Percentiles rank a stretch among this genome's conserved stretches.
Evolutionary conservation across 2,797 vertebrate genomes (phyloP).

Genomic region (Aotus griseimembra): DNA sequence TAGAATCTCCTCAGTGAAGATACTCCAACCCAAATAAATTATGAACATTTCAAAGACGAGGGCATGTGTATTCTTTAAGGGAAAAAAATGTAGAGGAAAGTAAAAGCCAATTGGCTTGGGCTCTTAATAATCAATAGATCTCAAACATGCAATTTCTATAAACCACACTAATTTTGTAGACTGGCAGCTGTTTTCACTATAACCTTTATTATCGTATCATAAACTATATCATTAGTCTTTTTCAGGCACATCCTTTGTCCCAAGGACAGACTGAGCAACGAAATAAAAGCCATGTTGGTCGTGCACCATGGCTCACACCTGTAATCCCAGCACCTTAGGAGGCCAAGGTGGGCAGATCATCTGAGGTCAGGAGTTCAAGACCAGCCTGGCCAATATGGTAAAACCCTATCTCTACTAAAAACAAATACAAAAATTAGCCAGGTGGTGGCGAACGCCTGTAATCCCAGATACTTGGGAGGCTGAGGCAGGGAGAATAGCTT

Average conservation of each 20-base stretch:
- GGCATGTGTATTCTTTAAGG: neutral
- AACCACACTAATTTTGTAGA: neutral
- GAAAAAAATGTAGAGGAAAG: neutral
- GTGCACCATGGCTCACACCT: neutral
- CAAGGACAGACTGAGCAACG: neutral
- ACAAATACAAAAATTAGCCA: neutral
- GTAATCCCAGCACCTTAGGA: neutral
- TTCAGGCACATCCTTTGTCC: neutral
- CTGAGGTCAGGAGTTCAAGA: neutral
- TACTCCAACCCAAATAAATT: neutral
- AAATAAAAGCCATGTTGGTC: neutral
- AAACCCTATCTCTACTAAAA: neutral
- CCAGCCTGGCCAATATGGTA: neutral
- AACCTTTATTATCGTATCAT: neutral
- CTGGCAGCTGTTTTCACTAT: neutral
- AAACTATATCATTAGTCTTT: neutral
- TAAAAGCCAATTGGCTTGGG: neutral
- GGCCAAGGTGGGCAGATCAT: neutral
- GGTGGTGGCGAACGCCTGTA: neutral
- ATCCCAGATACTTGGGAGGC: neutral
- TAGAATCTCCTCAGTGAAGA: neutral
- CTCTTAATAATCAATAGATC: neutral
- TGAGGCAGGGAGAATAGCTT: neutral
- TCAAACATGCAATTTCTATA: neutral
- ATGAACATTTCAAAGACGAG: neutral